Conservation (phyloP, 2,888 invertebrate genomes). For the Boloria selene region DNA sequence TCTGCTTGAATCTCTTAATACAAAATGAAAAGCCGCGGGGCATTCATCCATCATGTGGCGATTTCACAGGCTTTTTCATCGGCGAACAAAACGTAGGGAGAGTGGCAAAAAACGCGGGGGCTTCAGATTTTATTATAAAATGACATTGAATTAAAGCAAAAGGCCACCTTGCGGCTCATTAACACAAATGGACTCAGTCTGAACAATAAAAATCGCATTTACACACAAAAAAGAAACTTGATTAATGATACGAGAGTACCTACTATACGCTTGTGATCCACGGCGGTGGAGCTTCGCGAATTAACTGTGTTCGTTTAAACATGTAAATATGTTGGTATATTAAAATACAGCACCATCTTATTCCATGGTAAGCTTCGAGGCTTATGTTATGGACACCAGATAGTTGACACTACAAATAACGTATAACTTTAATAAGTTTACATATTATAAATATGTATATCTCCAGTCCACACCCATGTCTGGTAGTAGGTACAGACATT, state of each 20-base stretch:
- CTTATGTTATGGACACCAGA: too few species aligned
- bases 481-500: too few species aligned
- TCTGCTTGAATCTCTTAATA: conserved; percentile 16
- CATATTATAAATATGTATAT: too few species aligned
- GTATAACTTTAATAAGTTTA: too few species aligned
- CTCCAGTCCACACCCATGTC: too few species aligned
- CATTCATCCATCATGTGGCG: conserved; percentile 48
- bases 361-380: too few species aligned
- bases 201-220: conserved; percentile 79
- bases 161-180: conserved; percentile 76
- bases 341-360: too few species aligned
- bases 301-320: background rate
- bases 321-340: too few species aligned
- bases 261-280: conserved; percentile 39
- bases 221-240: conserved; percentile 66
- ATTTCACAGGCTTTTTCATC: conserved; percentile 53
- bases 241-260: conserved; percentile 69
- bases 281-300: conserved; percentile 22
- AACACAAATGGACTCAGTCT: conserved; percentile 69
- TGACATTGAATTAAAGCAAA: conserved; percentile 70
- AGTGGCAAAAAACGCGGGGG: conserved; percentile 20
- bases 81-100: conserved; percentile 10
- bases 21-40: conserved; percentile 19
- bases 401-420: too few species aligned
- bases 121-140: conserved; percentile 60